Evolutionary conservation across 2,113 vertebrate species (phyloP).

Genomic region (Otolemur garnettii): DNA sequence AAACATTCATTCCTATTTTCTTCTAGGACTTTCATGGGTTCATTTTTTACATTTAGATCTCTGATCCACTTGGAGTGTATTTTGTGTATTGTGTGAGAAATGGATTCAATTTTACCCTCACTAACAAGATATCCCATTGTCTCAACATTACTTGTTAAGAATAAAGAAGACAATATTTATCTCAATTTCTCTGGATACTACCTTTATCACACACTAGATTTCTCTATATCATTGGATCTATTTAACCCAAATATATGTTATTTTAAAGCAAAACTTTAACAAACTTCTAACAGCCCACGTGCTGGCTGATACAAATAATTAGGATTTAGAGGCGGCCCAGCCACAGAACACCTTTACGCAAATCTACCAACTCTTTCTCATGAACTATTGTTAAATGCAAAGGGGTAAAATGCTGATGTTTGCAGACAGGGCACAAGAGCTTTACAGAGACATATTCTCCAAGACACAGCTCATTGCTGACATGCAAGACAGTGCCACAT

Average conservation of each 20-base stretch:
- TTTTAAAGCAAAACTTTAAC: not conserved
- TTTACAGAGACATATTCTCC: not conserved
- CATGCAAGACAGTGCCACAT: not conserved
- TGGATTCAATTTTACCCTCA: not conserved
- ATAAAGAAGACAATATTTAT: not conserved
- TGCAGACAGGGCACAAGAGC: not conserved
- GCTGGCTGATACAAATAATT: not conserved
- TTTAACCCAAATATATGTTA: not conserved
- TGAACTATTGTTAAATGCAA: not conserved
- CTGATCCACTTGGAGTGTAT: not conserved
- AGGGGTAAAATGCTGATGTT: not conserved
- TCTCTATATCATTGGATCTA: not conserved
- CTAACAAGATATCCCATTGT: not conserved
- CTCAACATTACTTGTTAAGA: not conserved
- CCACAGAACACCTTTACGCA: not conserved
- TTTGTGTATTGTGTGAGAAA: not conserved
- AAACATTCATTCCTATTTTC: not conserved
- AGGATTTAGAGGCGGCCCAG: not conserved
- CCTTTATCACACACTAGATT: not conserved
- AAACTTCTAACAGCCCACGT: not conserved
- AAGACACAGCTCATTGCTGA: not conserved
- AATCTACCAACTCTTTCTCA: not conserved
- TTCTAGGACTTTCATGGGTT: not conserved
- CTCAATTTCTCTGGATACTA: not conserved
- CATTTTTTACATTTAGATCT: not conserved